Evolutionary conservation across 2,888 invertebrate species (phyloP).

Genomic region (Chloroclysta siterata): DNA sequence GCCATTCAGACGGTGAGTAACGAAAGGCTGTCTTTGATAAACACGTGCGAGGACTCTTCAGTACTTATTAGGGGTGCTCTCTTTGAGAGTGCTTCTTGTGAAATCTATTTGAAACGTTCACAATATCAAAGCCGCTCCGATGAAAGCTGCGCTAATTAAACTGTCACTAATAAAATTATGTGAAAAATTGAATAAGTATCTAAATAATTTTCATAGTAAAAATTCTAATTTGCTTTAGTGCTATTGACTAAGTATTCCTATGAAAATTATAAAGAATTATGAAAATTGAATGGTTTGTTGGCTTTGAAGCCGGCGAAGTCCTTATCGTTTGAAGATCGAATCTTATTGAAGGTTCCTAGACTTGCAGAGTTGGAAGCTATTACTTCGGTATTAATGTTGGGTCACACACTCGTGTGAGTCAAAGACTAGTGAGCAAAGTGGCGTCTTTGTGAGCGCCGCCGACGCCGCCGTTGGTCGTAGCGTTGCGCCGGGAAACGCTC

Average conservation of each 20-base stretch:
- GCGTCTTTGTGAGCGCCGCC: slow-evolving; percentile 69
- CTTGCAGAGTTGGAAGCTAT: slow-evolving; percentile 54
- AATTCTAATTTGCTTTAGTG: slow-evolving; percentile 49
- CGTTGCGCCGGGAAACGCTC: slow-evolving; percentile 50
- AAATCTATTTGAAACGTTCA: slow-evolving; percentile 84
- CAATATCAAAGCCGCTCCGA: slow-evolving; percentile 80
- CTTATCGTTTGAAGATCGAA: slow-evolving; percentile 29
- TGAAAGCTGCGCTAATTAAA: slow-evolving; percentile 84
- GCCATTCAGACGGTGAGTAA: slow-evolving; percentile 85
- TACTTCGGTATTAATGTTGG: slow-evolving; percentile 79
- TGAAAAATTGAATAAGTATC: slow-evolving; percentile 78
- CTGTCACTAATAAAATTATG: slow-evolving; percentile 84
- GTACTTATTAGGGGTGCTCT: slow-evolving; percentile 85
- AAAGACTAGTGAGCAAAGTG: slow-evolving; percentile 79
- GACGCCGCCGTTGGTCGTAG: slow-evolving; percentile 42
- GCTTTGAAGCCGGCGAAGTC: slow-evolving; percentile 17
- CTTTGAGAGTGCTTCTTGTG: slow-evolving; percentile 84
- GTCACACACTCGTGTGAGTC: slow-evolving; percentile 73
- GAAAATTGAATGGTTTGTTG: slow-evolving; percentile 26
- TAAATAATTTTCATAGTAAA: slow-evolving; percentile 65
- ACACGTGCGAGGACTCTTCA: slow-evolving; percentile 86
- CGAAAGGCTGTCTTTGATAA: slow-evolving; percentile 86
- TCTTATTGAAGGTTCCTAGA: slow-evolving; percentile 33
- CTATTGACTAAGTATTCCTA: slow-evolving; percentile 7
- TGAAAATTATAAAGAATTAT: slow-evolving; percentile 26